These are phyloP conservation scores for Megaustenia siamemsis DNA, from an alignment of 2,888 invertebrate genomes.

Conservation along the genomic window DNA sequence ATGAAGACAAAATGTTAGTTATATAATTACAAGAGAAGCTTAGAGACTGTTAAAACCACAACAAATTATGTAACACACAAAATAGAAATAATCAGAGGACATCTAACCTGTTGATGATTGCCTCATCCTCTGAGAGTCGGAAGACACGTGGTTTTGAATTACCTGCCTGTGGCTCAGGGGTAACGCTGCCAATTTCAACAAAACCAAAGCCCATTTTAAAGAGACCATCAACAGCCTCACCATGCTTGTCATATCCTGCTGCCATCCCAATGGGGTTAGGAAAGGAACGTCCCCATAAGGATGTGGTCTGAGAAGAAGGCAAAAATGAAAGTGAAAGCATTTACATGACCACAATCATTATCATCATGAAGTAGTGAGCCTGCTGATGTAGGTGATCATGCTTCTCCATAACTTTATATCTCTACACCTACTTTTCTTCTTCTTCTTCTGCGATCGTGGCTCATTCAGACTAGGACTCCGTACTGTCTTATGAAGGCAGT, in stretches of 20 bases:
- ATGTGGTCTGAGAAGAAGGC: constrained; percentile 85
- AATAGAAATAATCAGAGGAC: not conserved
- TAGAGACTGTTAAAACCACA: too few species aligned
- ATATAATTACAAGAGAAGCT: too few species aligned
- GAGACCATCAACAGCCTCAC: constrained; percentile 91
- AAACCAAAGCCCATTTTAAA: constrained; percentile 94
- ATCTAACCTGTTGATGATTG: constrained; percentile 92
- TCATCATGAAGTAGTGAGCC: too few species aligned
- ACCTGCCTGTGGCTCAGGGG: constrained; percentile 94
- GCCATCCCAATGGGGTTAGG: constrained; percentile 97
- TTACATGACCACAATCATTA: too few species aligned
- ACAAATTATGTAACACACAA: too few species aligned
- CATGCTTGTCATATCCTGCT: constrained; percentile 99
- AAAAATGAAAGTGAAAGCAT: not conserved
- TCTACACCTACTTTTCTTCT: too few species aligned
- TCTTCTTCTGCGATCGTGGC: too few species aligned
- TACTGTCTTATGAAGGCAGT: too few species aligned
- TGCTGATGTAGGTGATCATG: too few species aligned
- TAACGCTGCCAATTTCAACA: constrained; percentile 97
- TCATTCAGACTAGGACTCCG: too few species aligned
- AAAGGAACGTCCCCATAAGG: constrained; percentile 87
- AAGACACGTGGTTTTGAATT: constrained; percentile 96
- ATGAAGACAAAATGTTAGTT: too few species aligned
- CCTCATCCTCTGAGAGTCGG: constrained; percentile 89
- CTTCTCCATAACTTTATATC: too few species aligned